Base-by-base conservation (phyloP, 2,113 vertebrate genomes). In the Struthio camelus region DNA sequence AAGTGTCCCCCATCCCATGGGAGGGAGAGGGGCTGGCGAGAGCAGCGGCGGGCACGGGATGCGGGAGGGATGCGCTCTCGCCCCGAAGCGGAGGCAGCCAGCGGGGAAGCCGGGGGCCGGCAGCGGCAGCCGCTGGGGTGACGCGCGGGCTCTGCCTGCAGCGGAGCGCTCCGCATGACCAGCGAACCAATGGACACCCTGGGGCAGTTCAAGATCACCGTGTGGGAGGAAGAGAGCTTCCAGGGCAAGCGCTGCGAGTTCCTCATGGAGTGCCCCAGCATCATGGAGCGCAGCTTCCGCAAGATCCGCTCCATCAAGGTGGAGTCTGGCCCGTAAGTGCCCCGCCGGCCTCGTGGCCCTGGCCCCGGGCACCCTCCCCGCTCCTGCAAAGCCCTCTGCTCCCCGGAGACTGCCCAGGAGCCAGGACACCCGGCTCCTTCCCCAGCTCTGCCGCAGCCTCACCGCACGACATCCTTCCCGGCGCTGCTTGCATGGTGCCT, bases 281-380 rank as follows among this genome's bases (percentile, higher is more conserved):
- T 99, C 98, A 98, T 99, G 98, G 99, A 99, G 96, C 98, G 99
- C 0, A 97, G 98, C 93, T 99, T 99, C 98, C 98, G 98, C 97
- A 99, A 99, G 98, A 99, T 99, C 97, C 99, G 99, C 98, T 99
- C 99, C 65, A 98, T 99, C 97, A 99, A 99, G 97, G 99, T 99
- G 94, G 99, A 99, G 97, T 99, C 97, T 14, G 99, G 99, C 96
- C 98, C 98, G 99, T 99, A 99, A 99, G 99, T 98, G 84, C 75
- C 27, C 64, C 6, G 2, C 61, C 62, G 28, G 87, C 75, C 83
- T 76, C 6, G 3, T 0, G 11, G 40, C 73, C 92, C 17, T 18
- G 9, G 46, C 46, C 18, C 56, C 30, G 56, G 56, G 28, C 56
- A 34, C 56, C 56, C 30, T 59, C 56, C 56, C 95, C 66, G 32